Evolutionary conservation across 2,888 invertebrate genomes (phyloP).

Genomic region (Eudiplozoon nipponicum): DNA sequence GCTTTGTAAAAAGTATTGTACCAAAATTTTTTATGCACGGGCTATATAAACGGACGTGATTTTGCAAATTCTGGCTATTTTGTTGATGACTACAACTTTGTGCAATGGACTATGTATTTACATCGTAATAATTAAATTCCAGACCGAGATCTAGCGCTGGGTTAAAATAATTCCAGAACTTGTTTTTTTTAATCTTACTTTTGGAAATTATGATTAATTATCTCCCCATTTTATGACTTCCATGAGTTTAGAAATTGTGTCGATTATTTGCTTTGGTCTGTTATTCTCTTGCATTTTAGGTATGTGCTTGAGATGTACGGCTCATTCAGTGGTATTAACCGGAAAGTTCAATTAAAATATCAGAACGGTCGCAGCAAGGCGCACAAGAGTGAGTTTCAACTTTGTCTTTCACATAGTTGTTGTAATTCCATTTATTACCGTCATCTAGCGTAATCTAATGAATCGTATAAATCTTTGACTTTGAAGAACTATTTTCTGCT

Average conservation of each 20-base stretch:
- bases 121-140: too few relatives aligned
- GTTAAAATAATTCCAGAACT: background rate
- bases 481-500: background rate
- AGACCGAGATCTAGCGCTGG: background rate
- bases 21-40: too few relatives aligned
- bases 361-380: background rate
- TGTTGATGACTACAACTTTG: too few relatives aligned
- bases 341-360: conserved; percentile 90
- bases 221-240: background rate
- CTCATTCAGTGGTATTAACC: conserved; percentile 75
- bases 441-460: background rate
- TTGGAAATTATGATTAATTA: background rate
- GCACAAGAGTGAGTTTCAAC: conserved; percentile 1
- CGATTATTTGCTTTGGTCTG: too few relatives aligned
- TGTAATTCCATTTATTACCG: background rate
- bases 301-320: conserved; percentile 17
- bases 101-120: too few relatives aligned
- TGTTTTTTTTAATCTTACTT: background rate
- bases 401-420: background rate
- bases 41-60: too few relatives aligned
- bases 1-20: too few relatives aligned
- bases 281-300: background rate
- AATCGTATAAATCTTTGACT: background rate
- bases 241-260: too few relatives aligned
- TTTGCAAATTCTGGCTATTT: too few relatives aligned